Conservation (phyloP, 2,113 vertebrate genomes). For the Monopterus albus region DNA sequence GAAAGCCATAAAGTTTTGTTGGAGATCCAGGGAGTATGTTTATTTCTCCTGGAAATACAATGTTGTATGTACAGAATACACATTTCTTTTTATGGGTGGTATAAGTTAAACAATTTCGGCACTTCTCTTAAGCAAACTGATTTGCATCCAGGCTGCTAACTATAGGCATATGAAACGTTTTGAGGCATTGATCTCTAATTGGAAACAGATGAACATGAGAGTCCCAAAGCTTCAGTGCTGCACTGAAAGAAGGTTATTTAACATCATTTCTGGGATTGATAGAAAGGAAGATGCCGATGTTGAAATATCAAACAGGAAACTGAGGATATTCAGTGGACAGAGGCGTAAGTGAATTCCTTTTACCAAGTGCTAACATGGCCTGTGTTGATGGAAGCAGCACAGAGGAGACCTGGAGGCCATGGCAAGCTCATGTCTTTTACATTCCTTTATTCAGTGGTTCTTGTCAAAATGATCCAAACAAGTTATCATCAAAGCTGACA, state of each 20-base stretch:
- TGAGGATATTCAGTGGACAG: background rate
- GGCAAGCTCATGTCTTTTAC: constrained; percentile 4
- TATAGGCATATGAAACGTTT: background rate
- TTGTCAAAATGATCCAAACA: constrained; percentile 31
- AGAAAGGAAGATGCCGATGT: background rate
- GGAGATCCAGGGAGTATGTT: constrained; percentile 18
- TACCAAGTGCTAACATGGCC: background rate
- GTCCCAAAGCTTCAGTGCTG: background rate
- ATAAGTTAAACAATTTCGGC: background rate
- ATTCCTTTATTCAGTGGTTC: constrained; percentile 5
- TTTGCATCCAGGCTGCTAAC: background rate
- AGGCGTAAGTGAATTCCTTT: background rate
- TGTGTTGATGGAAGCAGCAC: constrained; percentile 17
- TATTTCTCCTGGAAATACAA: constrained; percentile 26
- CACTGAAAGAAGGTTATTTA: background rate
- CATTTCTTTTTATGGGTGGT: background rate
- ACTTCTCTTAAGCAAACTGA: background rate
- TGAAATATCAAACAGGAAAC: too few species aligned
- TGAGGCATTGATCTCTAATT: background rate
- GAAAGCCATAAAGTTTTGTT: constrained; percentile 22
- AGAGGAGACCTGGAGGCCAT: constrained; percentile 15
- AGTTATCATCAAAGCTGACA: constrained; percentile 24
- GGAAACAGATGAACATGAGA: background rate
- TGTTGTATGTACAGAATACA: background rate
- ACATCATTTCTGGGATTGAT: background rate